Conservation (phyloP, 2,797 vertebrate genomes). For the Petrocephalus sullivani region DNA sequence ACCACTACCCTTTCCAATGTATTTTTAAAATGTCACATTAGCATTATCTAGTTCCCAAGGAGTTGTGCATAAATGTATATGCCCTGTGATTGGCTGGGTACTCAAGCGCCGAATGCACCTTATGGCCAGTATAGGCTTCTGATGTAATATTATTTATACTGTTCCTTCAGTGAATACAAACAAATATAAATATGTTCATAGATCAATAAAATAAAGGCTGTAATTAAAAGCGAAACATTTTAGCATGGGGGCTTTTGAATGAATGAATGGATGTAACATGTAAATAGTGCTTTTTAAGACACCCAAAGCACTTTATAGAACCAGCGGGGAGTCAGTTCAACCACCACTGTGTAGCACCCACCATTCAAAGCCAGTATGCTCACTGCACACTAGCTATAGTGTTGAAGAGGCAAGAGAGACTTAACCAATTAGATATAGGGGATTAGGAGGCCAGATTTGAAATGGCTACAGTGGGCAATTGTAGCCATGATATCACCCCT, state of each 20-base stretch:
- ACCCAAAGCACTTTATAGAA: no score
- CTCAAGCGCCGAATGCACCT: neutral
- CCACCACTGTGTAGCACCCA: no score
- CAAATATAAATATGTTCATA: neutral
- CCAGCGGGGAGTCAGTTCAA: no score
- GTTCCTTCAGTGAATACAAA: neutral
- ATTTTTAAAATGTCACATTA: conserved; percentile 11
- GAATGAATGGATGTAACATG: neutral
- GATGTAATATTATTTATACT: neutral
- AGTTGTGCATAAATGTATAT: neutral
- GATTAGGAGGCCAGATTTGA: no score
- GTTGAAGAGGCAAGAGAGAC: no score
- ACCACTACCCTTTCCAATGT: conserved; percentile 2
- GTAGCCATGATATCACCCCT: no score
- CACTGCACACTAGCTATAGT: no score
- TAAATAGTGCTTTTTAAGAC: neutral
- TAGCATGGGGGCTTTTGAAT: neutral
- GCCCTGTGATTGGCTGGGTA: neutral
- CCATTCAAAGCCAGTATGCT: no score
- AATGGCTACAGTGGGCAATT: no score
- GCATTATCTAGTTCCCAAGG: neutral
- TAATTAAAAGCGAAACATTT: conserved; percentile 1
- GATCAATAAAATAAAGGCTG: neutral
- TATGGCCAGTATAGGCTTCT: neutral
- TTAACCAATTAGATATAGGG: no score